A percentile compares a stretch with the other conserved stretches of the same genome.
These are phyloP conservation scores for Pandemis heparana DNA, from an alignment of 2,888 invertebrate species.

Conservation along the genomic window DNA sequence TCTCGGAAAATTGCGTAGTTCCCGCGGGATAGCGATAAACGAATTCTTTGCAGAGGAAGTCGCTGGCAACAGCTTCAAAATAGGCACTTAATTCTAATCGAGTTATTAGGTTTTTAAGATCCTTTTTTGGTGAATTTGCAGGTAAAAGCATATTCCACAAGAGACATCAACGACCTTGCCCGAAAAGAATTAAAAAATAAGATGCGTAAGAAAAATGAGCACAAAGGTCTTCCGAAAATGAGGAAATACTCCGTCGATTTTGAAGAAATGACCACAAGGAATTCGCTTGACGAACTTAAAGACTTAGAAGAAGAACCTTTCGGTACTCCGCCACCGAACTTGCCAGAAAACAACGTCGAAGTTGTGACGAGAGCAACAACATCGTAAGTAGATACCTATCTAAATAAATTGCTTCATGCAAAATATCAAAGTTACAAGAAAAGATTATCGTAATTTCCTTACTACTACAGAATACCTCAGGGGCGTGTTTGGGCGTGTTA, in stretches of 20 bases:
- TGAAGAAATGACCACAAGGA: conserved; percentile 59
- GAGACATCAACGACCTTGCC: conserved; percentile 73
- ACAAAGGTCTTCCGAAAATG: conserved; percentile 58
- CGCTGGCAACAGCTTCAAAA: too few relatives aligned
- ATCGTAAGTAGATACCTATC: conserved; percentile 55
- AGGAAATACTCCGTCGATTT: conserved; percentile 49
- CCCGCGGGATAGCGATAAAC: too few relatives aligned
- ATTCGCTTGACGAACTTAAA: conserved; percentile 61
- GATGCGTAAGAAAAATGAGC: conserved; percentile 61
- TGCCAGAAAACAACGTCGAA: conserved; percentile 68
- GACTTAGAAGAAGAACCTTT: conserved; percentile 77
- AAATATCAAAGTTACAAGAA: not conserved
- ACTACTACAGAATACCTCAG: not conserved
- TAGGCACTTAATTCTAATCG: too few relatives aligned
- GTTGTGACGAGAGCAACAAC: conserved; percentile 66
- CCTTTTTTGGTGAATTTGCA: conserved; percentile 45
- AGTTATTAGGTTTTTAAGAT: not conserved
- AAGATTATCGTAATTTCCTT: too few relatives aligned
- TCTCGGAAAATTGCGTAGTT: too few relatives aligned
- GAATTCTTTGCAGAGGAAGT: too few relatives aligned
- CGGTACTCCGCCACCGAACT: conserved; percentile 67
- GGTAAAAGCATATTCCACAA: conserved; percentile 77
- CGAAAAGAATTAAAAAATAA: conserved; percentile 65
- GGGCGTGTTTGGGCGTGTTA: not conserved
- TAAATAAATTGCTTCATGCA: not conserved